Percentiles rank a stretch among this genome's conserved stretches.
Evolutionary conservation across 35 echinoderm and acorn worm genomes (phyloP).

Genomic region (Diadema setosum): DNA sequence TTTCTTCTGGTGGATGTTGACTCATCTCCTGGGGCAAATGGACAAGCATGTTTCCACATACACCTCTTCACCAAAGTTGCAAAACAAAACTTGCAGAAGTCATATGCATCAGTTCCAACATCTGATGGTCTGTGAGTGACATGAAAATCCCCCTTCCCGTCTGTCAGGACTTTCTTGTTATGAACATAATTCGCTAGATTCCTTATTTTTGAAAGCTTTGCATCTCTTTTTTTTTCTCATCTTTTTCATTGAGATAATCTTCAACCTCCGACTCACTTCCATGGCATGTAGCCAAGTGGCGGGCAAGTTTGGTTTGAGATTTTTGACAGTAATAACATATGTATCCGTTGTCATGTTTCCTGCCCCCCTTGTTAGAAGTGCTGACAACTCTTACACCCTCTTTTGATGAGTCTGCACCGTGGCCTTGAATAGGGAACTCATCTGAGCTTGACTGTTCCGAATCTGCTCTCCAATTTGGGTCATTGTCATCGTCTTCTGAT

Average conservation of each 20-base stretch:
- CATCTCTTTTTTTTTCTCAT: background rate
- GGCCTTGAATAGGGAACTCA: background rate
- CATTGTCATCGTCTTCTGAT: no score
- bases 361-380: background rate
- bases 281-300: background rate
- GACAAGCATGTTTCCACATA: background rate
- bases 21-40: background rate
- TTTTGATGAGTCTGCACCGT: background rate
- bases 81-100: background rate
- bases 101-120: background rate
- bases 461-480: background rate
- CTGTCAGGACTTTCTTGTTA: background rate
- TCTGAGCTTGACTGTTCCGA: no score
- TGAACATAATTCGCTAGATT: background rate
- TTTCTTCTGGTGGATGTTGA: background rate
- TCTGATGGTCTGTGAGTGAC: background rate
- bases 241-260: background rate
- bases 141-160: background rate
- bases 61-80: background rate
- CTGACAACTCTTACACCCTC: background rate
- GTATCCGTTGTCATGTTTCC: background rate
- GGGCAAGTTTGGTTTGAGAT: background rate
- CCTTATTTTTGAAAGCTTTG: background rate
- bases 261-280: background rate
- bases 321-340: background rate